Evolutionary conservation across 2,888 invertebrate species (phyloP).

Genomic region (Ophonus ardosiacus): DNA sequence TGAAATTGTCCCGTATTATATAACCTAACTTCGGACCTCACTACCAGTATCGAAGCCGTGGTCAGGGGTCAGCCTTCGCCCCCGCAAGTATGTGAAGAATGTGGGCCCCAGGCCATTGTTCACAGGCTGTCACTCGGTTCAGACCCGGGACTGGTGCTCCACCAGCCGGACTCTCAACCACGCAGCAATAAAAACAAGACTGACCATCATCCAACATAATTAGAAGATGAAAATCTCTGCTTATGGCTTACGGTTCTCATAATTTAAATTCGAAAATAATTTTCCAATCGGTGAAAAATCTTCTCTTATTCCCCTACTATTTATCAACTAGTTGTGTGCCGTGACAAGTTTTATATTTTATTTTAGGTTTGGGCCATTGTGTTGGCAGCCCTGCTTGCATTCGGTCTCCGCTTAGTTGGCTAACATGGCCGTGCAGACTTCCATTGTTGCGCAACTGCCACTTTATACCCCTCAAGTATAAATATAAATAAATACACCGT

Average conservation of each 20-base stretch:
- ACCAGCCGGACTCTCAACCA: constrained; percentile 2
- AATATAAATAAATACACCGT: constrained; percentile 72
- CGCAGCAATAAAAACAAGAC: constrained; percentile 14
- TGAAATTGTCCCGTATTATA: neutral
- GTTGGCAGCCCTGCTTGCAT: constrained; percentile 55
- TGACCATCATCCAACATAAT: constrained; percentile 1
- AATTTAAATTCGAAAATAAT: neutral
- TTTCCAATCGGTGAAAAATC: neutral
- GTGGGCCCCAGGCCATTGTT: constrained; percentile 58
- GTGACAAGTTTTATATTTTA: constrained; percentile 74
- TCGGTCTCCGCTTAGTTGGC: constrained; percentile 61
- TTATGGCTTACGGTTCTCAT: too few species aligned
- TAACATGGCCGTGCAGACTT: constrained; percentile 68
- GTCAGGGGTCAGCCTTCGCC: constrained; percentile 39
- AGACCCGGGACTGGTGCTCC: constrained; percentile 34
- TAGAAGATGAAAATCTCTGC: neutral
- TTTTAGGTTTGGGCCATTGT: constrained; percentile 72
- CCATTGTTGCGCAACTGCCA: constrained; percentile 72
- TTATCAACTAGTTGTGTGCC: constrained; percentile 73
- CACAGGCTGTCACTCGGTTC: constrained; percentile 58
- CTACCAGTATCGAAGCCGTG: neutral
- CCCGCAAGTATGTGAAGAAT: constrained; percentile 55
- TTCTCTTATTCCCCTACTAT: constrained; percentile 67
- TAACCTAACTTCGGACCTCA: neutral
- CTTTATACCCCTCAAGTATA: constrained; percentile 71